These are phyloP conservation scores for Diadophis punctatus DNA, from an alignment of 2,113 vertebrate species.

Conservation along the genomic window DNA sequence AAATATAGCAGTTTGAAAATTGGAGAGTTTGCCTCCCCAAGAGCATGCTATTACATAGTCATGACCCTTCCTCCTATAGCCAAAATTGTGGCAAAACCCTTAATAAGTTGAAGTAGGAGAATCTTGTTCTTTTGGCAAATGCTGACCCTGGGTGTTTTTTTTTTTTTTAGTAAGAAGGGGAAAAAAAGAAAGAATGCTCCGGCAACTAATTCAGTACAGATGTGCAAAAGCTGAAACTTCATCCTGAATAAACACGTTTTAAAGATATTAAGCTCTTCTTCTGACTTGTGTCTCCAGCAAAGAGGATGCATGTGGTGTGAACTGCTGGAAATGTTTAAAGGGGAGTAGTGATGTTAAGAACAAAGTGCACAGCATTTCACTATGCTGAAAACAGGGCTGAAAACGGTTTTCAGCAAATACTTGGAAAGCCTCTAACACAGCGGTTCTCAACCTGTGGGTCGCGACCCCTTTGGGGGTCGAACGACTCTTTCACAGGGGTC, in stretches of 20 bases:
- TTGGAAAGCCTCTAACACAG: neutral
- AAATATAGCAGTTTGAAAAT: conserved; percentile 71
- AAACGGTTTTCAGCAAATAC: conserved; percentile 1
- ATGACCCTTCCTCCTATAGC: conserved; percentile 39
- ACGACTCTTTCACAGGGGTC: too few species aligned
- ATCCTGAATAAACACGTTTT: conserved; percentile 56
- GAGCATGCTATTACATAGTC: conserved; percentile 55
- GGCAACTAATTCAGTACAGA: conserved; percentile 71
- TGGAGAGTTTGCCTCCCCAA: conserved; percentile 58
- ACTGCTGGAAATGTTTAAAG: neutral
- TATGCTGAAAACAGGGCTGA: neutral
- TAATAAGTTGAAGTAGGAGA: conserved; percentile 65
- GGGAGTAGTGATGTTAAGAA: neutral
- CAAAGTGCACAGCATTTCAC: neutral
- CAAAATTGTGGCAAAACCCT: conserved; percentile 58
- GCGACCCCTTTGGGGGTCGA: too few species aligned
- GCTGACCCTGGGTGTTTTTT: conserved; percentile 38
- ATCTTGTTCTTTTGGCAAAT: conserved; percentile 62
- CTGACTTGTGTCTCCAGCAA: conserved; percentile 39
- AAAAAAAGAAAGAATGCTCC: conserved; percentile 32
- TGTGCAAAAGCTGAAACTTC: conserved; percentile 59
- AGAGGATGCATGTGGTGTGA: neutral
- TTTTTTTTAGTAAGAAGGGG: neutral
- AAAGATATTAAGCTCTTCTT: conserved; percentile 51
- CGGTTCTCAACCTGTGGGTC: too few species aligned